These are phyloP conservation scores for Pseudomyrmex concolor DNA, from an alignment of 1,140 invertebrate species.

Conservation along the genomic window DNA sequence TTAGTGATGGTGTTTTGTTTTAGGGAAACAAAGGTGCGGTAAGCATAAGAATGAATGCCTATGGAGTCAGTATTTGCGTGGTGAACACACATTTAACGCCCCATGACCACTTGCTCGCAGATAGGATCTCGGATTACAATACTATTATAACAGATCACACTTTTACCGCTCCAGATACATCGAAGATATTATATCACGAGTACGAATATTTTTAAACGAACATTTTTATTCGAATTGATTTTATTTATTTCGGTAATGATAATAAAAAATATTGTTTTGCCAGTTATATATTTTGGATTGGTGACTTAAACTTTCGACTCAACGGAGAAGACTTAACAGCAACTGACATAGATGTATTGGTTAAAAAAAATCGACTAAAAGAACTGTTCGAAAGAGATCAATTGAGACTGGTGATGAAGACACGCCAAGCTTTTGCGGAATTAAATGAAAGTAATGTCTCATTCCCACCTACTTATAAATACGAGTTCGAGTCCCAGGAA, in stretches of 20 bases:
- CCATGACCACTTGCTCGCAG: slow-evolving; percentile 92
- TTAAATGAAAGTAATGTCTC: slow-evolving; percentile 89
- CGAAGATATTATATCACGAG: slow-evolving; percentile 96
- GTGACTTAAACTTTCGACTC: slow-evolving; percentile 96
- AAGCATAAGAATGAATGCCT: slow-evolving; percentile 93
- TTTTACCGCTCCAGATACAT: slow-evolving; percentile 90
- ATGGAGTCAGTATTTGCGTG: slow-evolving; percentile 94
- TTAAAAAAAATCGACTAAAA: slow-evolving; percentile 88
- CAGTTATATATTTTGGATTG: slow-evolving; percentile 98
- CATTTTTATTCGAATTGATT: not conserved
- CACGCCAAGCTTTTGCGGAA: slow-evolving; percentile 92
- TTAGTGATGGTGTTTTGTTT: slow-evolving; percentile 45
- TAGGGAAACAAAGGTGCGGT: slow-evolving; percentile 98
- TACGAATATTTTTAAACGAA: slow-evolving; percentile 84
- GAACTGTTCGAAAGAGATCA: slow-evolving; percentile 91
- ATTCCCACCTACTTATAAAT: slow-evolving; percentile 97
- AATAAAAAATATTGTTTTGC: slow-evolving; percentile 73
- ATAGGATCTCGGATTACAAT: slow-evolving; percentile 94
- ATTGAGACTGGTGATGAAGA: slow-evolving; percentile 88
- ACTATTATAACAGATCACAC: slow-evolving; percentile 90
- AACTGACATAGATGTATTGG: slow-evolving; percentile 88
- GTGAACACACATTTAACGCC: slow-evolving; percentile 96
- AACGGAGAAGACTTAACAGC: slow-evolving; percentile 87
- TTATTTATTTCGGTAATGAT: not conserved
- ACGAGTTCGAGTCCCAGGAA: slow-evolving; percentile 88